Evolutionary conservation across 2,888 invertebrate genomes (phyloP).

Genomic region (Pristionchus arcanus): DNA sequence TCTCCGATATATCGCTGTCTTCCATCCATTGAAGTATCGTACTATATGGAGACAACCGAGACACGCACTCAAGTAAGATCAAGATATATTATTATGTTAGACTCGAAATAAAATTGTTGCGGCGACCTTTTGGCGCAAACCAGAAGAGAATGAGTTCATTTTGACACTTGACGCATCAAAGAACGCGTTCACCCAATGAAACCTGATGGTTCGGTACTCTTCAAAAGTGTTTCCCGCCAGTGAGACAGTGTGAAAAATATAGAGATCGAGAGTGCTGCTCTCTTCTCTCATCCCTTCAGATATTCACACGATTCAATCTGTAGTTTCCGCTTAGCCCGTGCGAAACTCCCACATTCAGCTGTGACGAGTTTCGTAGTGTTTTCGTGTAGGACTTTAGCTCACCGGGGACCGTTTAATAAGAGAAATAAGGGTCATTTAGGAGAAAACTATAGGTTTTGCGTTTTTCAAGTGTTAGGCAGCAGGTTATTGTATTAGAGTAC

Average conservation of each 20-base stretch:
- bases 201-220: too few species aligned
- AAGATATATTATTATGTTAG: too few species aligned
- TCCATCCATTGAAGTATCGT: conserved; percentile 75
- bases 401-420: too few species aligned
- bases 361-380: conserved; percentile 10
- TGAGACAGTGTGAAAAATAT: background rate
- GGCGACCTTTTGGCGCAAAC: background rate
- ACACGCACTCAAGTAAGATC: conserved; percentile 68
- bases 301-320: background rate
- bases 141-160: background rate
- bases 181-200: background rate
- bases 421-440: too few species aligned
- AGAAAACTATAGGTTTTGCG: too few species aligned
- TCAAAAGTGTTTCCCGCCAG: too few species aligned
- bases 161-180: background rate
- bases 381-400: background rate
- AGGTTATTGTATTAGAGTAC: too few species aligned
- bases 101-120: too few species aligned
- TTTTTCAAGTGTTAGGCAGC: too few species aligned
- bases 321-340: conserved; percentile 19
- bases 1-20: conserved; percentile 73
- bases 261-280: background rate
- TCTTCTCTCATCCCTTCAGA: background rate
- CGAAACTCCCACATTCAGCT: conserved; percentile 7
- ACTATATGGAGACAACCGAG: conserved; percentile 77